Evolutionary conservation across 2,888 invertebrate genomes (phyloP).

Genomic region (Tromatobia lineatoria): DNA sequence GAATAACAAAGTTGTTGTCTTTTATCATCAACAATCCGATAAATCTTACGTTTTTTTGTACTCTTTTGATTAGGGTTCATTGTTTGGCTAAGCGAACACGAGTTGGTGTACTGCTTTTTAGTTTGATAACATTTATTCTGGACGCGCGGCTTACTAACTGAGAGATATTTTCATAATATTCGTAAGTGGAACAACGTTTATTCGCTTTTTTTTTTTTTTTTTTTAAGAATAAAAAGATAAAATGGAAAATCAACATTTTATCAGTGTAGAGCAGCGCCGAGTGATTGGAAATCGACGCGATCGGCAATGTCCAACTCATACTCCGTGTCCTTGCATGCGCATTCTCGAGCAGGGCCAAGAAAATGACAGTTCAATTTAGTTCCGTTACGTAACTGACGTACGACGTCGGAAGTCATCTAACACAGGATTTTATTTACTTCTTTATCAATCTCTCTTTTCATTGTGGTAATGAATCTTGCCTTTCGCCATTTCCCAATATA

Average conservation of each 20-base stretch:
- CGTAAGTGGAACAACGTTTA: slow-evolving; percentile 47
- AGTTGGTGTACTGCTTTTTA: slow-evolving; percentile 36
- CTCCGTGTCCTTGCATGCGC: slow-evolving; percentile 8
- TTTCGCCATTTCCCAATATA: slow-evolving; percentile 1
- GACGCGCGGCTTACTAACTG: slow-evolving; percentile 23
- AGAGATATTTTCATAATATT: slow-evolving; percentile 26
- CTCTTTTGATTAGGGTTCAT: slow-evolving; percentile 84
- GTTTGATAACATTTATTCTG: slow-evolving; percentile 10
- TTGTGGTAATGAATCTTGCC: slow-evolving; percentile 68
- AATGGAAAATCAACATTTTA: slow-evolving; percentile 25
- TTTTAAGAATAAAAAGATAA: slow-evolving; percentile 3
- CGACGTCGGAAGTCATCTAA: slow-evolving; percentile 69
- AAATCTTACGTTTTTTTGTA: slow-evolving; percentile 78
- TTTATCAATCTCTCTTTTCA: slow-evolving; percentile 63
- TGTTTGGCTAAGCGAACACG: slow-evolving; percentile 79
- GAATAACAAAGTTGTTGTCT: slow-evolving; percentile 69
- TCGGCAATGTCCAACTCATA: slow-evolving; percentile 50
- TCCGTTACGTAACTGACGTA: slow-evolving; percentile 64
- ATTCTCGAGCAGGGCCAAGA: slow-evolving; percentile 51
- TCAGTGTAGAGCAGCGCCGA: slow-evolving; percentile 36
- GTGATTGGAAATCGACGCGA: slow-evolving; percentile 45
- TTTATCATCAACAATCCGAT: slow-evolving; percentile 51
- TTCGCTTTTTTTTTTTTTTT: slow-evolving; percentile 32
- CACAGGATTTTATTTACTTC: slow-evolving; percentile 54
- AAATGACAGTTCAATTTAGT: slow-evolving; percentile 67